Conservation (phyloP, 2,797 vertebrate species). For the Glyptemys insculpta region DNA sequence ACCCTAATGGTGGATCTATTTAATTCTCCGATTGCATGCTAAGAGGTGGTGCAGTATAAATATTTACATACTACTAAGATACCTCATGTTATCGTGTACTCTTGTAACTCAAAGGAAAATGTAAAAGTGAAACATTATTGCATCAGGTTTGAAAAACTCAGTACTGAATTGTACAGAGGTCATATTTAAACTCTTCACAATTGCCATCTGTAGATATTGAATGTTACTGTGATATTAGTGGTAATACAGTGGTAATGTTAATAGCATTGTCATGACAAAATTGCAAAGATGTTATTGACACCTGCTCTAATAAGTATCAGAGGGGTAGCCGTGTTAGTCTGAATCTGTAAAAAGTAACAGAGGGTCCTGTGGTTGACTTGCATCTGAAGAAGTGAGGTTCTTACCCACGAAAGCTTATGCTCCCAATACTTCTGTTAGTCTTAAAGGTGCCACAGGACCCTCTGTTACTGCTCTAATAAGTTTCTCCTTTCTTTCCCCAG, state of each 20-base stretch:
- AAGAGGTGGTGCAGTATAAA: neutral
- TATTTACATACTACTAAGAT: neutral
- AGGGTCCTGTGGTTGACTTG: too few relatives aligned
- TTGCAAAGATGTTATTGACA: neutral
- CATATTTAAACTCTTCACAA: slow-evolving; percentile 15
- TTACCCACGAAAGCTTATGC: too few relatives aligned
- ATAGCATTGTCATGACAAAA: slow-evolving; percentile 25
- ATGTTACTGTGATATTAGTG: neutral
- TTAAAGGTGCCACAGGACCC: too few relatives aligned
- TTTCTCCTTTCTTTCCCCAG: neutral
- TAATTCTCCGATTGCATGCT: neutral
- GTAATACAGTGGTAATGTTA: neutral
- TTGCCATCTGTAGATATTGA: neutral
- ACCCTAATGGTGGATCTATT: neutral
- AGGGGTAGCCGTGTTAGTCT: too few relatives aligned
- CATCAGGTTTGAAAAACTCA: neutral
- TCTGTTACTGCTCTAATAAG: neutral
- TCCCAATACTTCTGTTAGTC: too few relatives aligned
- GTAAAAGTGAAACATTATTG: neutral
- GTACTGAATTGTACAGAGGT: neutral
- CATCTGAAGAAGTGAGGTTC: too few relatives aligned
- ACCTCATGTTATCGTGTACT: neutral
- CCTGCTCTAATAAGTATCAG: neutral
- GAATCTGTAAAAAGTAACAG: too few relatives aligned
- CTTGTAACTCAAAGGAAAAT: neutral